Evolutionary conservation across 1,140 invertebrate species (phyloP), one percentile per base, ranked within the genome.

Genomic region (Nasonia vitripennis): DNA sequence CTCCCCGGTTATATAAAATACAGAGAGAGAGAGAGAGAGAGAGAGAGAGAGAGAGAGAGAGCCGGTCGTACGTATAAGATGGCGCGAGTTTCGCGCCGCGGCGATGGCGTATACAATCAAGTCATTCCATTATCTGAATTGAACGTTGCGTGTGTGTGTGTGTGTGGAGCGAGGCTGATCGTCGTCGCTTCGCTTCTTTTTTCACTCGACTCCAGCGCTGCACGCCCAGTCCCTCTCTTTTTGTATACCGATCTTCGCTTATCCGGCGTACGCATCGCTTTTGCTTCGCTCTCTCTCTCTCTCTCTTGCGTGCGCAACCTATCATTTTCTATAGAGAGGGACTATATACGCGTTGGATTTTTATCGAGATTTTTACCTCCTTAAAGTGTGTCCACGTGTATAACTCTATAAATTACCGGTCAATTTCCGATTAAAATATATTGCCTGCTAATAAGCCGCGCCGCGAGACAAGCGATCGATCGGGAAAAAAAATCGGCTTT

Each of bases 81-180:
- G 68, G 68, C 68, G 68, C 68, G 68, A 27, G 68, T 71, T 71
- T 71, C 68, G 68, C 31, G 41, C 41, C 41, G 41, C 68, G 68
- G 68, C 68, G 68, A 71, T 71, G 23, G 68, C 68, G 68, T 34
- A 71, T 73, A 84, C 89, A 90, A 92, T 92, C 91, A 92, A 92
- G 91, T 92, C 91, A 92, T 92, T 92, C 90, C 89, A 92, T 92
- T 92, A 92, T 91, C 90, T 88, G 91, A 91, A 92, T 92, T 92
- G 91, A 92, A 90, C 91, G 89, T 87, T 89, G 90, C 90, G 88
- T 62, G 55, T n/a, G 17, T 2, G 14, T 27, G 27, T 27, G 27
- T 2, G 14, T 27, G 27, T 27, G 27, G 27, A 27, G 27, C 27
- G 27, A 27, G 27, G 27, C 27, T 27, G 27, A 27, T 27, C 27